phyloP scores from a whole-genome alignment of 2,113 vertebrate species.

The Trinectes maculatus region DNA sequence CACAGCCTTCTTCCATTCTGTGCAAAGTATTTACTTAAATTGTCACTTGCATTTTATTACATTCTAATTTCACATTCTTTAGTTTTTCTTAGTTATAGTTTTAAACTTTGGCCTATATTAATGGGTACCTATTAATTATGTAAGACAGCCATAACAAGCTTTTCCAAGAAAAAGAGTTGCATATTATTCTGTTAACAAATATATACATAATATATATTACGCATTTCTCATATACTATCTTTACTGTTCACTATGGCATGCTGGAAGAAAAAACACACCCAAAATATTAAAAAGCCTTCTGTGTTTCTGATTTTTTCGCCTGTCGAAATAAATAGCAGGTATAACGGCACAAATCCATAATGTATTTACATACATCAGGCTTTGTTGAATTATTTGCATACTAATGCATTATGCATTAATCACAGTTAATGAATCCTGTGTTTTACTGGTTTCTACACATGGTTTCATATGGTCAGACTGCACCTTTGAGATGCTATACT shows the following conservation, averaged over 20 bases:
- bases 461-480: slow-evolving; percentile 32
- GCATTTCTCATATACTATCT: slow-evolving; percentile 26
- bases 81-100: not conserved
- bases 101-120: slow-evolving; percentile 28
- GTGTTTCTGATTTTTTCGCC: not conserved
- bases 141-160: slow-evolving; percentile 13
- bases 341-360: slow-evolving; percentile 3
- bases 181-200: slow-evolving; percentile 29
- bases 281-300: slow-evolving; percentile 1
- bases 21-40: slow-evolving; percentile 40
- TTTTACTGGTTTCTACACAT: slow-evolving; percentile 38
- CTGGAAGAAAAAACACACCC: slow-evolving; percentile 26
- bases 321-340: not conserved
- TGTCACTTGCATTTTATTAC: slow-evolving; percentile 2
- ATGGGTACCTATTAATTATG: slow-evolving; percentile 52
- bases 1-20: slow-evolving; percentile 26
- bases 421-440: slow-evolving; percentile 60
- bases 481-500: slow-evolving; percentile 45
- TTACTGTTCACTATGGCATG: slow-evolving; percentile 45
- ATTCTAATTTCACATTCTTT: slow-evolving; percentile 39
- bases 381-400: slow-evolving; percentile 21
- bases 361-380: slow-evolving; percentile 31
- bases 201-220: slow-evolving; percentile 45
- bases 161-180: slow-evolving; percentile 25
- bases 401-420: slow-evolving; percentile 37